These are phyloP conservation scores for Phaedon cochleariae DNA, from an alignment of 2,888 invertebrate genomes.

Conservation along the genomic window DNA sequence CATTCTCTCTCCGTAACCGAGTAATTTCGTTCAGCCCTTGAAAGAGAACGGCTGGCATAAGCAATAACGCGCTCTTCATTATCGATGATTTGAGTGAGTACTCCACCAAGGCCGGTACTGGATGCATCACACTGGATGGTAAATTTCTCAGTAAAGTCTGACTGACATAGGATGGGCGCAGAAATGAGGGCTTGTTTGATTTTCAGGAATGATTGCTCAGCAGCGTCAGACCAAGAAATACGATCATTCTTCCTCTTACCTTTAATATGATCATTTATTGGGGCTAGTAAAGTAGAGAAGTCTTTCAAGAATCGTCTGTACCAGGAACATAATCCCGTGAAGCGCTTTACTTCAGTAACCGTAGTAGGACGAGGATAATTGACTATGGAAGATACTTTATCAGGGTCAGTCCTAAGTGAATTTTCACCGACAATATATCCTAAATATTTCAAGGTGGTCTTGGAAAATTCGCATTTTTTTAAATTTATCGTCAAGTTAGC, in stretches of 20 bases:
- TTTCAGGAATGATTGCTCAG: too few species aligned
- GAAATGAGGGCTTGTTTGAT: too few species aligned
- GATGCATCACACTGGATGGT: neutral
- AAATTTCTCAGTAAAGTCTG: too few species aligned
- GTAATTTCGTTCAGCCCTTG: neutral
- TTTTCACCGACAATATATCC: neutral
- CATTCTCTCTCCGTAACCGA: too few species aligned
- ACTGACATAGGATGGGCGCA: too few species aligned
- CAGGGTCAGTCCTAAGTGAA: neutral
- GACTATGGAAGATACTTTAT: neutral
- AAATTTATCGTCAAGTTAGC: too few species aligned
- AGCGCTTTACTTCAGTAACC: neutral
- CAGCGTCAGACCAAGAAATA: too few species aligned
- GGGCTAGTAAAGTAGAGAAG: neutral
- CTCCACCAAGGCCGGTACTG: neutral
- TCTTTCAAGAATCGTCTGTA: neutral
- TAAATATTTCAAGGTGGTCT: neutral
- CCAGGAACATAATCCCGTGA: neutral
- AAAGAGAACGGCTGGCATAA: too few species aligned
- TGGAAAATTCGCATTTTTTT: neutral
- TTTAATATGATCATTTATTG: neutral
- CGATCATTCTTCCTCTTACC: too few species aligned
- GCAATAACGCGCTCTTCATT: too few species aligned
- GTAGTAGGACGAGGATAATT: neutral
- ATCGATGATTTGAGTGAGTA: neutral